These are phyloP conservation scores for Nesoenas mayeri DNA, from an alignment of 2,113 vertebrate species.

Conservation along the genomic window DNA sequence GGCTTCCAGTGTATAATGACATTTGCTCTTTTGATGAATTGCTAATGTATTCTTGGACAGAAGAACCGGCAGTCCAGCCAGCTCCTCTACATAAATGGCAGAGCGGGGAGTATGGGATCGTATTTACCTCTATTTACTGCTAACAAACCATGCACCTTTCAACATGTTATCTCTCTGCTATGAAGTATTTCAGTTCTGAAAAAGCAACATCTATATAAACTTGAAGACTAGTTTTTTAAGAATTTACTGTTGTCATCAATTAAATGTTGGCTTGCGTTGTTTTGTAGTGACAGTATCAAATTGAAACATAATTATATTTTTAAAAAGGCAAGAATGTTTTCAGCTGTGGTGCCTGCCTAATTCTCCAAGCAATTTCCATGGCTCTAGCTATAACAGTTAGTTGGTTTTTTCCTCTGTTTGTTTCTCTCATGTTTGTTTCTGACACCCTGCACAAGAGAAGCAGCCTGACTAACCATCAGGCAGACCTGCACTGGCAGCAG, in stretches of 20 bases:
- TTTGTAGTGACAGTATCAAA: neutral
- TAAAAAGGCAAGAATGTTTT: neutral
- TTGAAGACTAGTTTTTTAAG: neutral
- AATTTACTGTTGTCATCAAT: slow-evolving; percentile 8
- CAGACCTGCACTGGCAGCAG: neutral
- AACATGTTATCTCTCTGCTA: neutral
- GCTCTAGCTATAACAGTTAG: neutral
- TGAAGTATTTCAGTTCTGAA: neutral
- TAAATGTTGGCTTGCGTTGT: neutral
- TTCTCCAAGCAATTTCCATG: neutral
- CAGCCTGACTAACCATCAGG: neutral
- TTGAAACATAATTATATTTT: neutral
- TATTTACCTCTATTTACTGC: neutral
- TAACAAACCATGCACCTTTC: neutral
- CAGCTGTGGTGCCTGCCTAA: neutral
- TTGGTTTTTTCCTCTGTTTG: neutral
- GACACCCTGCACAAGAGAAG: neutral
- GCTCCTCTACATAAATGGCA: slow-evolving; percentile 10
- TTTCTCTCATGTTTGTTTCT: neutral
- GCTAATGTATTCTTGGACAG: slow-evolving; percentile 78
- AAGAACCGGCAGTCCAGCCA: slow-evolving; percentile 40
- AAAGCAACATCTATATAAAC: neutral
- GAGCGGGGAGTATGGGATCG: neutral
- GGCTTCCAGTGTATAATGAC: slow-evolving; percentile 76
- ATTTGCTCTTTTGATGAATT: slow-evolving; percentile 83